Base-by-base conservation (phyloP, 2,113 vertebrate species). In the Sporophila hypoxantha region DNA sequence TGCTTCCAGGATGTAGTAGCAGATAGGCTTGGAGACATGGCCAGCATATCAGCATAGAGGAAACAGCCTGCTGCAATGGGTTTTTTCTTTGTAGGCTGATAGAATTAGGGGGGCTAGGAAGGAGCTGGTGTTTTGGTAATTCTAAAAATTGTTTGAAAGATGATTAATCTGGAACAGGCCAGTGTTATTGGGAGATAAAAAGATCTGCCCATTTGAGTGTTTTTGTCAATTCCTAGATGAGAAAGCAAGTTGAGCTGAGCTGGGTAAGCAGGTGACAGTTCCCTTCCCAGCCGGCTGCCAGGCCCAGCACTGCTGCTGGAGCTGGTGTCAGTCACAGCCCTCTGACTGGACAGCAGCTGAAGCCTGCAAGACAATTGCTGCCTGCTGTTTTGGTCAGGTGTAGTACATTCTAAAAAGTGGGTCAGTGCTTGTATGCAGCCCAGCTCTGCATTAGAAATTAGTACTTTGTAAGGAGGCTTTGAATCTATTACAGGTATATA, bases 281-380 rank as follows among this genome's bases (percentile, higher is more conserved):
- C 12, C 29, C 25, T 47, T 65, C 17, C 27, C 11, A 30, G 23
- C n/a, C 22, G 55, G 41, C 69, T 86, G 77, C n/a, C 46, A n/a
- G 37, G 20, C 10, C 1, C 41, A 53, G 74, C 9, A 4, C 32
- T 65, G 68, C 61, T 82, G 2, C 14, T 39, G 55, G 46, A 79
- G 49, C 46, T 53, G 29, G 10, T 68, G 76, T 23, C 53, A 21
- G 34, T 32, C 80, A 60, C 53, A 61, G 80, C 21, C 11, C 53
- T 75, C 50, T n/a, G 67, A n/a, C 77, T 29, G 32, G 50, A 64
- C 49, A 78, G 53, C 50, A 81, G 66, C 49, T 84, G 92, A 81
- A 92, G 74, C 77, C 90, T 93, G 55, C 29, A 78, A 78, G 86
- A 90, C 49, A 62, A 36, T 32, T 30, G 50, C 70, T 91, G 59